Conservation (phyloP, 2,797 vertebrate genomes). For the Pagetopsis macropterus region DNA sequence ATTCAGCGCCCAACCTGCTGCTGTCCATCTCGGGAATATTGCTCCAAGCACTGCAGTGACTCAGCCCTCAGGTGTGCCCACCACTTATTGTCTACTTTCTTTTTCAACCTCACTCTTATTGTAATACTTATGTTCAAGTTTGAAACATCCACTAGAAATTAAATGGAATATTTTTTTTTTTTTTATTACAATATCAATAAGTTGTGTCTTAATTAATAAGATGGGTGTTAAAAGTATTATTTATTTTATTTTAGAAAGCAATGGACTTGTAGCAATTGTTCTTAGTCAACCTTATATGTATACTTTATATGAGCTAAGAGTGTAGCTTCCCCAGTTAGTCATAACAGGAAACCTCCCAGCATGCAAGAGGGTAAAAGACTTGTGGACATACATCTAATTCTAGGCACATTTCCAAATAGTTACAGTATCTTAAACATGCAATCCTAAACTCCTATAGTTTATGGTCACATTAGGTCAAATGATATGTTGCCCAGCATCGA, state of each 20-base stretch:
- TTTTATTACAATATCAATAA: background rate
- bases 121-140: background rate
- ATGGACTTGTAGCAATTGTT: background rate
- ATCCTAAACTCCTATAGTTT: too few relatives aligned
- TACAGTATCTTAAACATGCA: too few relatives aligned
- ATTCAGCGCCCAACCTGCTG: slow-evolving; percentile 57
- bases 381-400: background rate
- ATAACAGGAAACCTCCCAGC: background rate
- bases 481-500: too few relatives aligned
- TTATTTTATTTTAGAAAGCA: background rate
- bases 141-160: slow-evolving; percentile 11
- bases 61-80: slow-evolving; percentile 32
- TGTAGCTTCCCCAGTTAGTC: background rate
- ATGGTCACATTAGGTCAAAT: too few relatives aligned
- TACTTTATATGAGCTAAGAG: background rate
- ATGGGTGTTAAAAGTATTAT: background rate
- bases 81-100: slow-evolving; percentile 19
- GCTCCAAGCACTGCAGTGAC: slow-evolving; percentile 23
- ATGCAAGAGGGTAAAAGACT: background rate
- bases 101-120: slow-evolving; percentile 11
- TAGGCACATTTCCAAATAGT: too few relatives aligned
- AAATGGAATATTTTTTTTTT: background rate
- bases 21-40: slow-evolving; percentile 36
- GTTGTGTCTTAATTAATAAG: background rate
- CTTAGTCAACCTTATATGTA: background rate